A percentile compares a stretch with the other conserved stretches of the same genome.
These are phyloP conservation scores for Caenorhabditis drosophilae DNA, from an alignment of 2,888 invertebrate genomes.

Conservation along the genomic window DNA sequence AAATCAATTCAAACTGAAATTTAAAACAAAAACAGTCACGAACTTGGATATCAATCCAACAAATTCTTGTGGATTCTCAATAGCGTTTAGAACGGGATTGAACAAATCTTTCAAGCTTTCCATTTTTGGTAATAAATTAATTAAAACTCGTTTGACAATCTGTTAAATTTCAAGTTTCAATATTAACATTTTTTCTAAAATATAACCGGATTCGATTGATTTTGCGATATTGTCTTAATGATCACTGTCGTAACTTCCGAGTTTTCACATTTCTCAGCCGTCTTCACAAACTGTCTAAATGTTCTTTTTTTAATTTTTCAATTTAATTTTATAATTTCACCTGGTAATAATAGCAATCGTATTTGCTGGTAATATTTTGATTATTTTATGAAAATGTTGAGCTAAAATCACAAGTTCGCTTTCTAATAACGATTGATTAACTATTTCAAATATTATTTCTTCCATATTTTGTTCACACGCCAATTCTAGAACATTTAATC, in stretches of 20 bases:
- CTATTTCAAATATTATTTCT: slow-evolving; percentile 7
- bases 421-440: not conserved
- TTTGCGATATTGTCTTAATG: too few relatives aligned
- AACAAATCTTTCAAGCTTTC: not conserved
- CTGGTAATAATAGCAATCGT: too few relatives aligned
- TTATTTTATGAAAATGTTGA: not conserved
- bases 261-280: too few relatives aligned
- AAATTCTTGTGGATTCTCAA: not conserved
- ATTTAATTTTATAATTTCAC: too few relatives aligned
- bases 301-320: too few relatives aligned
- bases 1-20: not conserved
- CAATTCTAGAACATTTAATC: slow-evolving; percentile 6
- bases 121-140: not conserved
- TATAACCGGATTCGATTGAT: too few relatives aligned
- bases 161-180: not conserved
- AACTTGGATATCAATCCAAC: slow-evolving; percentile 1
- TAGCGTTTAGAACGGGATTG: not conserved
- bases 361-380: not conserved
- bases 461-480: slow-evolving; percentile 22
- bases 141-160: too few relatives aligned
- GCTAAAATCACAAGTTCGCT: not conserved
- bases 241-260: too few relatives aligned
- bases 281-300: too few relatives aligned
- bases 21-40: not conserved
- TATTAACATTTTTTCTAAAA: too few relatives aligned